These are phyloP conservation scores for Cariama cristata DNA, from an alignment of 2,113 vertebrate species.

Conservation along the genomic window DNA sequence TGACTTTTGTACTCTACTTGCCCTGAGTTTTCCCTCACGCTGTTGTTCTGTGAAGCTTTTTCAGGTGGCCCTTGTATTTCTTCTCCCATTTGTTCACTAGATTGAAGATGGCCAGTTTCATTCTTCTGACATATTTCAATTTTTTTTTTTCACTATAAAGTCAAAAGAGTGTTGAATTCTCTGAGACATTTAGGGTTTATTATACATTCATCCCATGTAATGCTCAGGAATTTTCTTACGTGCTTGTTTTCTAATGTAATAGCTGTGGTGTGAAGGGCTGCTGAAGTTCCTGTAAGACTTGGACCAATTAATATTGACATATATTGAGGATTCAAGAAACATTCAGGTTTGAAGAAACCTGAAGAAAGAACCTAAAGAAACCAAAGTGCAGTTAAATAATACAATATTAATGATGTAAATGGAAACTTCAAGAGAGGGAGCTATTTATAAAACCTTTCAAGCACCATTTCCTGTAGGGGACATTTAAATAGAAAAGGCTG, in stretches of 20 bases:
- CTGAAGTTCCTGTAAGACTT: background rate
- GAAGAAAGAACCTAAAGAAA: background rate
- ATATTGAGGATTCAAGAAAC: background rate
- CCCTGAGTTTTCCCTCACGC: background rate
- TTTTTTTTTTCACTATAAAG: background rate
- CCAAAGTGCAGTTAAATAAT: background rate
- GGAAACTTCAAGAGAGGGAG: background rate
- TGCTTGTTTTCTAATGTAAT: background rate
- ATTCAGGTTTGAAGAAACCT: background rate
- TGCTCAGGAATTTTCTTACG: background rate
- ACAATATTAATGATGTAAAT: background rate
- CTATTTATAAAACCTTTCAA: background rate
- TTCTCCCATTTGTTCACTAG: background rate
- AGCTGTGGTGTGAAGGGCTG: background rate
- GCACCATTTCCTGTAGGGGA: background rate
- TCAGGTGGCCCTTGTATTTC: background rate
- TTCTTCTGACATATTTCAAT: background rate
- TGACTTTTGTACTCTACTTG: background rate
- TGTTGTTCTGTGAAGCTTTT: background rate
- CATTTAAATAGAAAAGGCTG: background rate
- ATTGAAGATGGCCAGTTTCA: background rate
- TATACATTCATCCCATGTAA: background rate
- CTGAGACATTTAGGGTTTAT: background rate
- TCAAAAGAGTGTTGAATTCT: background rate
- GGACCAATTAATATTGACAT: background rate